Conservation (phyloP, 2,888 invertebrate species). For the Lutraria lutraria region DNA sequence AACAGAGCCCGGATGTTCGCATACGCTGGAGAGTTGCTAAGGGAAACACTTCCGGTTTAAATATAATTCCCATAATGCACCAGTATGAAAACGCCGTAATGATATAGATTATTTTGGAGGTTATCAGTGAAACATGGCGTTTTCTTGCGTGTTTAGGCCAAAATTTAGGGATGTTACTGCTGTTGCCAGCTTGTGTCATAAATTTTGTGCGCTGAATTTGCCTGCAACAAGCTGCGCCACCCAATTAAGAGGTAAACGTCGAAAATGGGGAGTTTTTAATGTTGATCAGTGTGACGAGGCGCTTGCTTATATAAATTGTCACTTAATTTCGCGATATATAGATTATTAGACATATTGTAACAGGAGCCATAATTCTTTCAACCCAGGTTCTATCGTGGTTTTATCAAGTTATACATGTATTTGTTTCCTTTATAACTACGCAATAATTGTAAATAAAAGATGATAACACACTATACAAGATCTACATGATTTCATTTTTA, state of each 20-base stretch:
- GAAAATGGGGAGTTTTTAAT: background rate
- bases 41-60: slow-evolving; percentile 64
- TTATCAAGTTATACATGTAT: too few species aligned
- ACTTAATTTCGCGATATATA: background rate
- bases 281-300: slow-evolving; percentile 26
- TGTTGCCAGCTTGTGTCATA: background rate
- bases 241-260: slow-evolving; percentile 4
- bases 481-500: too few species aligned
- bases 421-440: too few species aligned
- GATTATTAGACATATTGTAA: too few species aligned
- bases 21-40: slow-evolving; percentile 64
- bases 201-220: background rate
- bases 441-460: too few species aligned
- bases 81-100: slow-evolving; percentile 25
- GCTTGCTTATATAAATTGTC: slow-evolving; percentile 6
- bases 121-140: slow-evolving; percentile 10
- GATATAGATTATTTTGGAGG: background rate
- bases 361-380: too few species aligned
- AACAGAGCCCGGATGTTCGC: slow-evolving; percentile 76
- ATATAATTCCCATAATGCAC: slow-evolving; percentile 41
- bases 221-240: background rate
- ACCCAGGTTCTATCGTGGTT: too few species aligned
- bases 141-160: slow-evolving; percentile 32
- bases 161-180: slow-evolving; percentile 20
- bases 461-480: too few species aligned